These are phyloP conservation scores for Apodemia hepburni DNA, from an alignment of 2,888 invertebrate species.

Conservation along the genomic window DNA sequence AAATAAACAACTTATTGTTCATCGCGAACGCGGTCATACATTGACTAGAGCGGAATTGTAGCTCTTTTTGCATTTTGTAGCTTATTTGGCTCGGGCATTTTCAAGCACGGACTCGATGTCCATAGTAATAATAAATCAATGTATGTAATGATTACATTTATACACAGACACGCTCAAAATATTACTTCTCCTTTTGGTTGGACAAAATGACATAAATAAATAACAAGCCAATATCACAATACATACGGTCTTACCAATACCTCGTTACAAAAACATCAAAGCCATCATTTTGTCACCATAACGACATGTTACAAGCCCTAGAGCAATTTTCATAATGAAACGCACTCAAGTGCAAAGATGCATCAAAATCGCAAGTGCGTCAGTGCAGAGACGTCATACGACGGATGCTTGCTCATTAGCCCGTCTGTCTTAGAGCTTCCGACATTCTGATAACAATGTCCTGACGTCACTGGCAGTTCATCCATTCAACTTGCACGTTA, in stretches of 20 bases:
- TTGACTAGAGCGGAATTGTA: too few species aligned
- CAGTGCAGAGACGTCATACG: constrained; percentile 41
- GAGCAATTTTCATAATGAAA: constrained; percentile 15
- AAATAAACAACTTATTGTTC: too few species aligned
- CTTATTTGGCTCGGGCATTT: too few species aligned
- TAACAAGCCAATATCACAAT: constrained; percentile 1
- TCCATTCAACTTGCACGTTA: constrained; percentile 13
- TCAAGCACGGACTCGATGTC: too few species aligned
- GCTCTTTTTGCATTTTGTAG: too few species aligned
- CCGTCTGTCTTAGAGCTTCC: constrained; percentile 57
- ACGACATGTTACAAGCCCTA: neutral
- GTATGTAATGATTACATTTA: too few species aligned
- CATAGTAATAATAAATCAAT: too few species aligned
- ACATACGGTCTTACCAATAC: neutral
- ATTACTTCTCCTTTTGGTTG: too few species aligned
- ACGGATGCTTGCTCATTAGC: constrained; percentile 61
- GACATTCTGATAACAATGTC: constrained; percentile 37
- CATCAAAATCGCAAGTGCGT: constrained; percentile 38
- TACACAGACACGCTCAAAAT: too few species aligned
- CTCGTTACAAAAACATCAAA: constrained; percentile 12
- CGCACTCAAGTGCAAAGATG: constrained; percentile 18
- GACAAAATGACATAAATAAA: neutral
- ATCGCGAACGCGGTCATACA: too few species aligned
- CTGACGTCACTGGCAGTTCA: constrained; percentile 30
- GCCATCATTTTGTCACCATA: neutral